Base-by-base conservation (phyloP, 2,888 invertebrate species). In the Pseudococcus longispinus region DNA sequence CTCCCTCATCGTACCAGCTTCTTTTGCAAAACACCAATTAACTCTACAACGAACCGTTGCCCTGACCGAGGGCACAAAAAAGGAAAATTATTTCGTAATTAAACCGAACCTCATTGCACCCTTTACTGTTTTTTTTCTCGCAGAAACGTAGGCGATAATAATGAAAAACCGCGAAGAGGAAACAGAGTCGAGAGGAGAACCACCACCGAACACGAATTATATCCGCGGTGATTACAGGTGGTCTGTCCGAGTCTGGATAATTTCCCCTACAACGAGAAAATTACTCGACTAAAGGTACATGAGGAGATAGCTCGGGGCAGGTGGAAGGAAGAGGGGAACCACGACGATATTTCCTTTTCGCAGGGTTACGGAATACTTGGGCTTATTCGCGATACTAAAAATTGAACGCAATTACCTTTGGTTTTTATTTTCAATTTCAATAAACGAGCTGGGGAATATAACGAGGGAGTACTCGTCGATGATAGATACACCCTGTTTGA, bases 381-480 rank as follows among this genome's bases (percentile, higher is more conserved):
- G 70, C 70, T 29, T 15, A 23, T 65, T 65, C 29, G 29, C 26
- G 70, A 29, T 70, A 18, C 15, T 70, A 70, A 70, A 70, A 70
- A 70, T 29, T 70, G 70, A 70, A 29, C 29, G 70, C 29, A 70
- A 70, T 70, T 70, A 70, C 70, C 29, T 70, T 70, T 29, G 70
- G 26, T 70, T 70, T 37, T 70, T 70, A 29, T 70, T 70, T 70
- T 70, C 70, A 70, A 70, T 70, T 70, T 70, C 70, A 70, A 70
- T 29, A 29, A 70, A 70, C 29, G 70, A 29, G 70, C 29, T 3
- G 2, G 29, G 70, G 29, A 70, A 70, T 70, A 70, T 65, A 26
- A 26, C 26, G 70, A 70, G 29, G 29, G 5, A 18, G 29, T 70
- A 18, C 29, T 9, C 37, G 5, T 2, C 70, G 70, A 70, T 70